Evolutionary conservation across 2,888 invertebrate genomes (phyloP).

Genomic region (Caenorhabditis wallacei): DNA sequence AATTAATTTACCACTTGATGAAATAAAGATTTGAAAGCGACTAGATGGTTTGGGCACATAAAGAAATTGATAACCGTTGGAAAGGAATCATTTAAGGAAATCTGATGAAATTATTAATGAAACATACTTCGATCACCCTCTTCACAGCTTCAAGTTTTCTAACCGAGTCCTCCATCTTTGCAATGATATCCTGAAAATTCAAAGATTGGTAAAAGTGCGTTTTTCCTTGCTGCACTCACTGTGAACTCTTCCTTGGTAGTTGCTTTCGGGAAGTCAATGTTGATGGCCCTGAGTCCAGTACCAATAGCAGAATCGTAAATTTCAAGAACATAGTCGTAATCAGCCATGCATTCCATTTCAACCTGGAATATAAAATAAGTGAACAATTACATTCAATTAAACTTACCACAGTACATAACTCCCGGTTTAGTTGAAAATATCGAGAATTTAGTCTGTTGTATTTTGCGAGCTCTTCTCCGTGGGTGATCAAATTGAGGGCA

Average conservation of each 20-base stretch:
- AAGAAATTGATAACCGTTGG: background rate
- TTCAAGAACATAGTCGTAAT: constrained; percentile 44
- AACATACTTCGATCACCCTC: constrained; percentile 31
- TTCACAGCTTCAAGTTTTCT: constrained; percentile 36
- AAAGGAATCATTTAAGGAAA: background rate
- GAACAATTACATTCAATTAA: too few species aligned
- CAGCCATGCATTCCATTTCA: constrained; percentile 50
- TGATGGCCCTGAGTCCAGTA: constrained; percentile 19
- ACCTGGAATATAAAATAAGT: too few species aligned
- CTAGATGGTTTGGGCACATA: background rate
- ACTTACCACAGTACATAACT: constrained; percentile 34
- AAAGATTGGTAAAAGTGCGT: background rate
- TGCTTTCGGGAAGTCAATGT: constrained; percentile 25
- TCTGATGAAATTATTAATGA: constrained; percentile 32
- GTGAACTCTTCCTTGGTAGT: constrained; percentile 51
- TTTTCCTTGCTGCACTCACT: constrained; percentile 17
- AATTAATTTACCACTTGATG: too few species aligned
- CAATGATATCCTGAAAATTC: constrained; percentile 23
- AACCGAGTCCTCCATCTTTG: constrained; percentile 7
- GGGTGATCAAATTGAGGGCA: constrained; percentile 20
- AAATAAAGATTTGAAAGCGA: background rate
- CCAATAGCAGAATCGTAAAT: constrained; percentile 27
- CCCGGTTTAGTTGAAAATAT: background rate
- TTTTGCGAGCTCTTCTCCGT: constrained; percentile 2
- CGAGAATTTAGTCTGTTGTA: background rate